These are phyloP conservation scores for Leptopilina myrica DNA, from an alignment of 2,888 invertebrate species.

Conservation along the genomic window DNA sequence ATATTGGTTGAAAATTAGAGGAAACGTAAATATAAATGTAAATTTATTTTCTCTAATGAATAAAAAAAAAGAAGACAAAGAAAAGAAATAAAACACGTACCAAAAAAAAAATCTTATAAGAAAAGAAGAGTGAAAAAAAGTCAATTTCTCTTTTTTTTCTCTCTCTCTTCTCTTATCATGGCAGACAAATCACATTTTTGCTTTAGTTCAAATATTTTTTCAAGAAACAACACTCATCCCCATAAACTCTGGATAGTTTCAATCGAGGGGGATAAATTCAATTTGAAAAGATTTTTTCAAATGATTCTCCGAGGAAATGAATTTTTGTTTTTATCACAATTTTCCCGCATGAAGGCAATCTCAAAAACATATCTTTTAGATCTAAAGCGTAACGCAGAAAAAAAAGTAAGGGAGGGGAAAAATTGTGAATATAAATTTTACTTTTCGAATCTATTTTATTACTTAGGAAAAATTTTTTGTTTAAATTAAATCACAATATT, in stretches of 20 bases:
- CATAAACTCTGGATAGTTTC: neutral
- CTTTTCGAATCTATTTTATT: no score
- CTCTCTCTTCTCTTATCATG: neutral
- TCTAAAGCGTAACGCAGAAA: neutral
- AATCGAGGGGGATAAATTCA: neutral
- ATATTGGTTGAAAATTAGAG: no score
- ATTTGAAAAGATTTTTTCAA: slow-evolving; percentile 1
- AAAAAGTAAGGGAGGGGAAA: neutral
- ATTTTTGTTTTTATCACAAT: neutral
- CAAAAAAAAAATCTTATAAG: no score
- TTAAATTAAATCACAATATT: no score
- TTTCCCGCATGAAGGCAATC: neutral
- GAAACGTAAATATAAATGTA: no score
- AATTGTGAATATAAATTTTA: no score
- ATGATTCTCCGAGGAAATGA: neutral
- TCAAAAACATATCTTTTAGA: neutral
- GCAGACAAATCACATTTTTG: neutral
- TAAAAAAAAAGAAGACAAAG: no score
- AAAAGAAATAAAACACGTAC: no score
- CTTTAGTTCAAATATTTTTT: slow-evolving; percentile 2
- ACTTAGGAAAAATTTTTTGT: no score
- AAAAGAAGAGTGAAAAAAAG: neutral
- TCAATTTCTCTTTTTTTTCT: neutral
- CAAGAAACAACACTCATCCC: neutral
- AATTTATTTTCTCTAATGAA: no score